Evolutionary conservation across 2,797 vertebrate species (phyloP).

Genomic region (Dendrocincla tyrannina): DNA sequence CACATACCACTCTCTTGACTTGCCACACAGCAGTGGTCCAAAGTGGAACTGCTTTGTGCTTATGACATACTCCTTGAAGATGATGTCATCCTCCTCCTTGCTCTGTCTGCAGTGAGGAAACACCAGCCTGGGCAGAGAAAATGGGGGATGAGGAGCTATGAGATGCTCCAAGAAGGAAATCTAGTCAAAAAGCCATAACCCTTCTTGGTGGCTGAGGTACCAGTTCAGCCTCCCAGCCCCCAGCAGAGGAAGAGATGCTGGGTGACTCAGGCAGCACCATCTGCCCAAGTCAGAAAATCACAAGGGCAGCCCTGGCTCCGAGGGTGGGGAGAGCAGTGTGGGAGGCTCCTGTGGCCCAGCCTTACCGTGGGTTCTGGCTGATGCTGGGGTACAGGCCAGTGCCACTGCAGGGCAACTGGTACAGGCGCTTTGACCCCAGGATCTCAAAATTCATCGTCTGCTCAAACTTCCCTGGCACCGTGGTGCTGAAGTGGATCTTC

Average conservation of each 20-base stretch:
- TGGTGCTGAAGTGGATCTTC: slow-evolving; percentile 83
- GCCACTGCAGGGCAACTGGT: slow-evolving; percentile 84
- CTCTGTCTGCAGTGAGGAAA: slow-evolving; percentile 79
- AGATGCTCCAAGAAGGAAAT: not conserved
- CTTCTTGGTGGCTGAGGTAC: not conserved
- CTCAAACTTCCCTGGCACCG: slow-evolving; percentile 75
- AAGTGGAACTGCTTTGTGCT: slow-evolving; percentile 83
- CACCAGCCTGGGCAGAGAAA: slow-evolving; percentile 77
- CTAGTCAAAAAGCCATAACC: not conserved
- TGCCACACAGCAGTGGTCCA: slow-evolving; percentile 92
- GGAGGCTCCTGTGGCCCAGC: not conserved
- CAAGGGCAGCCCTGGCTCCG: not conserved
- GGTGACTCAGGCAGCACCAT: accelerated
- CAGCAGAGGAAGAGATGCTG: not conserved
- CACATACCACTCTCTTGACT: slow-evolving; percentile 87
- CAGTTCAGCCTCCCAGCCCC: not conserved
- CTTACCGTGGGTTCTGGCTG: slow-evolving; percentile 83
- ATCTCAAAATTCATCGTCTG: slow-evolving; percentile 88
- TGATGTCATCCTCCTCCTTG: slow-evolving; percentile 57
- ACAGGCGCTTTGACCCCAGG: slow-evolving; percentile 78
- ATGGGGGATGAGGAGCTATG: not conserved
- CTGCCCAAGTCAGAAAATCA: not conserved
- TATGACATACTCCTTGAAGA: slow-evolving; percentile 83
- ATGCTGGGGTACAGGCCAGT: slow-evolving; percentile 84
- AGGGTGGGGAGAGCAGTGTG: not conserved